phyloP scores from a whole-genome alignment of 2,888 invertebrate species.

The Napeogenes inachia region DNA sequence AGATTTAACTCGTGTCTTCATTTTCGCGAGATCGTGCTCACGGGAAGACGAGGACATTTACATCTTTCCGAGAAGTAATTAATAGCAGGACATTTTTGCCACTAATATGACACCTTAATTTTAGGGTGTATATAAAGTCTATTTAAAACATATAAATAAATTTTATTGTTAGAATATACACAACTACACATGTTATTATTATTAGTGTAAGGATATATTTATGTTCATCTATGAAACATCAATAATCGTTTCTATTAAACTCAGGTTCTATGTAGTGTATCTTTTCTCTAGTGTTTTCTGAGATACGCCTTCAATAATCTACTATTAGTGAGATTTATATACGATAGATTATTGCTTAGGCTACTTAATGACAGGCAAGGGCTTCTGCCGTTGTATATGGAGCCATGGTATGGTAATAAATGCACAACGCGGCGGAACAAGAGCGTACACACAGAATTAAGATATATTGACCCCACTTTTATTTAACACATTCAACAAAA shows the following conservation, averaged over 20 bases:
- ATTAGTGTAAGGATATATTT: conserved; percentile 23
- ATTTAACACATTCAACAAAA: neutral
- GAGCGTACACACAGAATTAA: neutral
- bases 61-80: no score
- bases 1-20: no score
- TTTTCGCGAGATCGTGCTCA: no score
- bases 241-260: conserved; percentile 72
- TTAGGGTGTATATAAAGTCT: no score
- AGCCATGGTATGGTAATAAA: conserved; percentile 48
- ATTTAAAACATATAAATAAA: no score
- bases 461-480: neutral
- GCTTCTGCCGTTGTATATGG: conserved; percentile 58
- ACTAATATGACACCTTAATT: no score
- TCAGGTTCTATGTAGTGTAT: conserved; percentile 63
- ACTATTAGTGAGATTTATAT: conserved; percentile 76
- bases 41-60: no score
- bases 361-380: conserved; percentile 65
- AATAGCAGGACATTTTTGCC: no score
- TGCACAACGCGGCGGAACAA: conserved; percentile 33
- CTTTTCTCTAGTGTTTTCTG: conserved; percentile 67
- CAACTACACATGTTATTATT: neutral
- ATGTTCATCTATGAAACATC: conserved; percentile 56
- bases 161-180: no score
- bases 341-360: conserved; percentile 61
- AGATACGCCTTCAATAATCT: conserved; percentile 71